These are phyloP conservation scores for Lophotis ruficrista DNA, from an alignment of 2,113 vertebrate species.

Conservation along the genomic window DNA sequence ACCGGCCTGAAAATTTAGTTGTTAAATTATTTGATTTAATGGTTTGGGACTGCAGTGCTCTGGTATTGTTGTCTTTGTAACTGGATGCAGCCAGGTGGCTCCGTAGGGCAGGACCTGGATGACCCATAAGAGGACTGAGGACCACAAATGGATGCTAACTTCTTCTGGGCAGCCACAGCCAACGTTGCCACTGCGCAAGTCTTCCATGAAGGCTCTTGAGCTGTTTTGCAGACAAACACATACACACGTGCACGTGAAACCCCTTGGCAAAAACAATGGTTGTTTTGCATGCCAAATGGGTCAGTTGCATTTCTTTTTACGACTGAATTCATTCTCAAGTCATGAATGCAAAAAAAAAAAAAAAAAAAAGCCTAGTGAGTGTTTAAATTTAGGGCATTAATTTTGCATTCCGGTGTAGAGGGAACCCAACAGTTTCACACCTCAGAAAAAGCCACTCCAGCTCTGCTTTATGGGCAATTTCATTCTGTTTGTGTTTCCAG, in stretches of 20 bases:
- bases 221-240: slow-evolving; percentile 28
- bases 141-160: background rate
- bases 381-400: slow-evolving; percentile 50
- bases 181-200: accelerated
- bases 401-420: slow-evolving; percentile 36
- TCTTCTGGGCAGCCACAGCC: background rate
- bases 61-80: background rate
- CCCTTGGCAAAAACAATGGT: slow-evolving; percentile 43
- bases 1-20: background rate
- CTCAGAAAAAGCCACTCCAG: slow-evolving; percentile 24
- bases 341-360: background rate
- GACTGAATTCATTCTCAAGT: slow-evolving; percentile 33
- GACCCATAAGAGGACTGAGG: background rate
- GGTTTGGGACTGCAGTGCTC: background rate
- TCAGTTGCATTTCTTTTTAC: slow-evolving; percentile 55
- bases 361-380: background rate
- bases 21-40: background rate
- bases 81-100: background rate
- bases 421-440: slow-evolving; percentile 3
- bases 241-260: background rate
- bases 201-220: background rate
- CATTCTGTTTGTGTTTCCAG: slow-evolving; percentile 43
- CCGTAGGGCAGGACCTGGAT: background rate
- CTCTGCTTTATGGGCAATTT: slow-evolving; percentile 48
- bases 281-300: slow-evolving; percentile 58